A percentile compares a stretch with the other conserved stretches of the same genome.
Evolutionary conservation across 92 coral and sea anemone species (phyloP).

Genomic region (Phenganax stokvisi): DNA sequence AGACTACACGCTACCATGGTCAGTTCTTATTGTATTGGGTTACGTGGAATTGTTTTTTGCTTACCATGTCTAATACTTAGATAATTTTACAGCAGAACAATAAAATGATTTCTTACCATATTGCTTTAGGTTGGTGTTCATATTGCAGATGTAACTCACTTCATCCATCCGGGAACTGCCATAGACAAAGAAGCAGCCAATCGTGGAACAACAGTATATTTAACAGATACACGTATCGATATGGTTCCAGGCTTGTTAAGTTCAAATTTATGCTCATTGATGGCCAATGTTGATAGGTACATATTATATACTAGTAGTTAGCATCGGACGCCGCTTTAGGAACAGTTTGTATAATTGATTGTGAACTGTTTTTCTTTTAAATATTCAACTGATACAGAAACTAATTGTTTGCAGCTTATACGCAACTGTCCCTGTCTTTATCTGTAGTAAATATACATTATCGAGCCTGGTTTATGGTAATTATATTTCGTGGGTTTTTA

Average conservation of each 20-base stretch:
- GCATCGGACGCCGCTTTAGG: neutral
- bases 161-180: conserved; percentile 88
- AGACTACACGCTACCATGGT: no score
- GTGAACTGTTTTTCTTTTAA: no score
- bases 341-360: neutral
- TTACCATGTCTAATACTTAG: no score
- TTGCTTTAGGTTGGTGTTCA: conserved; percentile 82
- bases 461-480: no score
- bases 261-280: conserved; percentile 84
- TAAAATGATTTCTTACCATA: neutral
- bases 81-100: no score
- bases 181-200: conserved; percentile 84
- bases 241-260: conserved; percentile 91
- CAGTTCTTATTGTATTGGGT: no score
- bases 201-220: conserved; percentile 91
- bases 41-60: no score
- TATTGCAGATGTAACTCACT: conserved; percentile 96
- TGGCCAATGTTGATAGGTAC: conserved; percentile 89
- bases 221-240: conserved; percentile 94
- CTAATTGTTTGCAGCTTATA: no score
- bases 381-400: no score
- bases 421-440: neutral
- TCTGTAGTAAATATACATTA: neutral
- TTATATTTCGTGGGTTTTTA: conserved; percentile 14
- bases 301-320: neutral